These are phyloP conservation scores for Oppia nitens DNA, from an alignment of 1,140 invertebrate genomes.

Conservation along the genomic window DNA sequence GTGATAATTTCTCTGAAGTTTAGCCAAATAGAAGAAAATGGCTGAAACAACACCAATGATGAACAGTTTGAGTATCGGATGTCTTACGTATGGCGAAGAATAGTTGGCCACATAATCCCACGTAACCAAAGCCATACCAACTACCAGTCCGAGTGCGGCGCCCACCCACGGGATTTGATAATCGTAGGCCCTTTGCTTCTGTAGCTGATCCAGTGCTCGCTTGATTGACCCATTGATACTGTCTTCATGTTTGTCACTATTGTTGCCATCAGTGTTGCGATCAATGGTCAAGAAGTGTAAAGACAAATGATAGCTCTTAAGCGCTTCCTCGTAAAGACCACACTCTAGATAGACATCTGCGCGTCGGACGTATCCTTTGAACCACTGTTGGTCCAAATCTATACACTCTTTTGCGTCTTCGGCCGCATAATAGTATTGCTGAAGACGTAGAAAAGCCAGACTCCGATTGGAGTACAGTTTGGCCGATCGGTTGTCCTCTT, in stretches of 20 bases:
- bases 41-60: not conserved
- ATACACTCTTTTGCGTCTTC: conserved; percentile 59
- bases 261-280: conserved; percentile 9
- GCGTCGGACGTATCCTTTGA: conserved; percentile 62
- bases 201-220: conserved; percentile 17
- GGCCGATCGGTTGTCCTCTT: conserved; percentile 39
- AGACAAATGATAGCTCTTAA: conserved; percentile 49
- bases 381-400: conserved; percentile 52
- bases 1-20: not conserved
- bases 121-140: conserved; percentile 50
- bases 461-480: conserved; percentile 52
- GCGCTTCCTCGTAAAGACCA: conserved; percentile 45
- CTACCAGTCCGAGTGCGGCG: conserved; percentile 48
- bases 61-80: conserved; percentile 6
- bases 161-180: conserved; percentile 55
- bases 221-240: conserved; percentile 33
- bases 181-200: conserved; percentile 37
- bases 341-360: conserved; percentile 56
- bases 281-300: conserved; percentile 15
- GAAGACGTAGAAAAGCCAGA: conserved; percentile 53
- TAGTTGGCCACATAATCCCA: conserved; percentile 38
- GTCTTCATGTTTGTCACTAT: conserved; percentile 37
- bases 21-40: conserved; percentile 7
- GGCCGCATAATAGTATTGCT: conserved; percentile 54
- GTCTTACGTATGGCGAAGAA: not conserved